phyloP scores from a whole-genome alignment of 37 sponge, comb jelly and placozoan species.

The Beroe forskalii region DNA sequence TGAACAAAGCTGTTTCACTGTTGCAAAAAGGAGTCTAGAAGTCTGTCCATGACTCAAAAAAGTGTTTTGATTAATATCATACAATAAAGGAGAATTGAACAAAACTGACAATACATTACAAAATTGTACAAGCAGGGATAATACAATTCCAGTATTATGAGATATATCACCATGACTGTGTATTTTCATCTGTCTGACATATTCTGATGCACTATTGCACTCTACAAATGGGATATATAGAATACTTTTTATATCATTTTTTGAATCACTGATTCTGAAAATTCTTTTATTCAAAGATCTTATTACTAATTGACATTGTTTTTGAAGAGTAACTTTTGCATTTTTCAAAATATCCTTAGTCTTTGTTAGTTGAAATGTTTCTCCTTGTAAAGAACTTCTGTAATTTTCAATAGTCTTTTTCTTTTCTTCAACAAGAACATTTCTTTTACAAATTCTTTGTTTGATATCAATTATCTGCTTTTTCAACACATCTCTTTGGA shows the following conservation, averaged over 20 bases:
- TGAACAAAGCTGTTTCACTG: conserved; percentile 11
- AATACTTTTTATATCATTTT: background rate
- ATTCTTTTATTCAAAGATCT: background rate
- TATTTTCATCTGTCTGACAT: conserved; percentile 51
- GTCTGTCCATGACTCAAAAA: background rate
- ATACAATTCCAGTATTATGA: background rate
- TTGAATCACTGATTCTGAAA: background rate
- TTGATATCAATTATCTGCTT: background rate
- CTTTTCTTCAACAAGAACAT: background rate
- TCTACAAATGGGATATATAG: conserved; percentile 5
- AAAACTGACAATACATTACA: conserved; percentile 10
- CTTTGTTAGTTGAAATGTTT: background rate
- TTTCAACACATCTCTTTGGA: background rate
- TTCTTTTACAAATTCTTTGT: background rate
- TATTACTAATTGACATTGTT: background rate
- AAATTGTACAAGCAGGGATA: conserved; percentile 20
- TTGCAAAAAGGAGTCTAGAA: background rate
- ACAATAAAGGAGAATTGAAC: background rate
- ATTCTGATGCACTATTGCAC: background rate
- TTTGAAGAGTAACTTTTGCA: background rate
- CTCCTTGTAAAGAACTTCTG: background rate
- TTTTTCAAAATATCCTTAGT: background rate
- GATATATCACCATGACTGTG: conserved; percentile 2
- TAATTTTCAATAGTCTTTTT: background rate
- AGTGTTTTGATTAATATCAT: background rate